Conservation (phyloP, 2,888 invertebrate genomes). For the Scelioninae gen. 2 region DNA sequence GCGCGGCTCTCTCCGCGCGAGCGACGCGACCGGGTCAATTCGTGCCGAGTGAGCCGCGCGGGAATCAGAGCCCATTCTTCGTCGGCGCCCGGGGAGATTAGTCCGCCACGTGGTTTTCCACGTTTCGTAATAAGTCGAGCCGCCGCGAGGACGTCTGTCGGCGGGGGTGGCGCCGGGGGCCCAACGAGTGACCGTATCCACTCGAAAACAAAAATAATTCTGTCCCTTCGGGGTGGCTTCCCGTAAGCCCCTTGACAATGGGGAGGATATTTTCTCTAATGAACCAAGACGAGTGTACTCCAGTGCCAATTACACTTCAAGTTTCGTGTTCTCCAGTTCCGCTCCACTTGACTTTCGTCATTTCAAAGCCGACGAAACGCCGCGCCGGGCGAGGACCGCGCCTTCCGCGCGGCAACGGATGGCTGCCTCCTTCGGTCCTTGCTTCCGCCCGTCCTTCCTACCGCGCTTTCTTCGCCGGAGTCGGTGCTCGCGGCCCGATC, state of each 20-base stretch:
- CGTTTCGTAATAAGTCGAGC: conserved; percentile 69
- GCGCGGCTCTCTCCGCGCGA: no score
- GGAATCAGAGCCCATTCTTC: conserved; percentile 72
- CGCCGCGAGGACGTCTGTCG: conserved; percentile 50
- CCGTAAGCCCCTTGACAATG: conserved; percentile 73
- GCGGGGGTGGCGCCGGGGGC: conserved; percentile 52
- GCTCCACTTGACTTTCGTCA: conserved; percentile 73
- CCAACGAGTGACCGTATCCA: conserved; percentile 75
- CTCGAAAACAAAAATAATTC: conserved; percentile 75
- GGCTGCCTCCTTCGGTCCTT: conserved; percentile 57
- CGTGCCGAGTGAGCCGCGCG: conserved; percentile 66
- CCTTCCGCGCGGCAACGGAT: conserved; percentile 53
- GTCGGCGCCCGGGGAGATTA: conserved; percentile 72
- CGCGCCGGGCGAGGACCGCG: conserved; percentile 52
- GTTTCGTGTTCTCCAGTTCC: conserved; percentile 70
- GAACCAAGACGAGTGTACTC: conserved; percentile 75
- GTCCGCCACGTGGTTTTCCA: conserved; percentile 73
- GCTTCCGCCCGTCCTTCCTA: conserved; percentile 45
- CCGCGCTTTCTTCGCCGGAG: no score
- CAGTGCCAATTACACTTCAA: conserved; percentile 75
- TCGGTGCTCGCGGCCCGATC: conserved; percentile 63
- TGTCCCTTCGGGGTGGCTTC: conserved; percentile 65
- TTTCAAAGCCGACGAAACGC: conserved; percentile 72
- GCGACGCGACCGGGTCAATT: conserved; percentile 63
- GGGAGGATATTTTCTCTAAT: conserved; percentile 75